Conservation (phyloP, 2,797 vertebrate genomes). For the Lerista edwardsae region DNA sequence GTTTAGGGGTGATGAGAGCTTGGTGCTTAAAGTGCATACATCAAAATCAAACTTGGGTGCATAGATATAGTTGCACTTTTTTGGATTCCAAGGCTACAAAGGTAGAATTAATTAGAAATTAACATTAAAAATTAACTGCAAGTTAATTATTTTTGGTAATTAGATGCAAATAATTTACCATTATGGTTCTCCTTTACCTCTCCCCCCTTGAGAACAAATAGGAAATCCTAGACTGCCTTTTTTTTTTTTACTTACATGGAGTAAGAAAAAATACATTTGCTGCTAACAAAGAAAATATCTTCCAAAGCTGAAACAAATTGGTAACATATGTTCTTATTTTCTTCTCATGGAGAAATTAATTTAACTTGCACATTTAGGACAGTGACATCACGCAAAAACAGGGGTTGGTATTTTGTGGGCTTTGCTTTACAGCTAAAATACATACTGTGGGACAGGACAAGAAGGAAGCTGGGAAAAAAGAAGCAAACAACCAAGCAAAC, state of each 20-base stretch:
- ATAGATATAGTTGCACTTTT: too few relatives aligned
- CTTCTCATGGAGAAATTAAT: conserved; percentile 23
- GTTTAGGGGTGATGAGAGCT: too few relatives aligned
- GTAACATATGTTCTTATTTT: not conserved
- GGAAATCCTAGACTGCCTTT: not conserved
- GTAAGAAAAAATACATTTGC: not conserved
- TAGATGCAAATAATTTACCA: not conserved
- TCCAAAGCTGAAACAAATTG: not conserved
- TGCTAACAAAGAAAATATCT: not conserved
- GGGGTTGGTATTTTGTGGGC: conserved; percentile 40
- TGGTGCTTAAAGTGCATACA: too few relatives aligned
- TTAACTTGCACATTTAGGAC: conserved; percentile 25
- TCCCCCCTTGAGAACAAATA: not conserved
- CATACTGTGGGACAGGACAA: conserved; percentile 34
- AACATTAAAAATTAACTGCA: too few relatives aligned
- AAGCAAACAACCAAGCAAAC: conserved; percentile 37
- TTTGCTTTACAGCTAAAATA: conserved; percentile 55
- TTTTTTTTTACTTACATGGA: not conserved
- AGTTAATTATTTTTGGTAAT: not conserved
- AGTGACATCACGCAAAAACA: conserved; percentile 40
- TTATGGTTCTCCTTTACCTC: not conserved
- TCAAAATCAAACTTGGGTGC: too few relatives aligned
- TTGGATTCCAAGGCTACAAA: too few relatives aligned
- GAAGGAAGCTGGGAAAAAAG: conserved; percentile 32
- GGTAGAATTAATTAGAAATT: too few relatives aligned